Evolutionary conservation across 2,888 invertebrate genomes (phyloP).

Genomic region (Oligia fasciuncula): DNA sequence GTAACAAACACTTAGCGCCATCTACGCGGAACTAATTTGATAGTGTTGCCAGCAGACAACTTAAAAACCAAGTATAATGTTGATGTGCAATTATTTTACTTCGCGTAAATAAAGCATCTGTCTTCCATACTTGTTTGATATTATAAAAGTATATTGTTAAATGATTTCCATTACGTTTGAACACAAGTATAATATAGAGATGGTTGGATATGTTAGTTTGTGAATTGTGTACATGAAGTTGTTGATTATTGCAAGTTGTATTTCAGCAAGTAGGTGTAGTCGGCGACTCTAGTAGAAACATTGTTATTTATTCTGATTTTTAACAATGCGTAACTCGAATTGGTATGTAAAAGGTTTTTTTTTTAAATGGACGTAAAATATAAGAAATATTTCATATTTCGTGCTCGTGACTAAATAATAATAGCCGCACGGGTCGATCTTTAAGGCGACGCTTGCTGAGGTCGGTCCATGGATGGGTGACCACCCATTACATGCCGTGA

Average conservation of each 20-base stretch:
- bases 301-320: constrained; percentile 16
- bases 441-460: too few species aligned
- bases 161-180: constrained; percentile 35
- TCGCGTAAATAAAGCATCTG: constrained; percentile 53
- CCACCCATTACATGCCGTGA: too few species aligned
- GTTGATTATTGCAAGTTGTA: constrained; percentile 62
- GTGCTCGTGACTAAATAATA: too few species aligned
- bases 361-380: not conserved
- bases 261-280: constrained; percentile 42
- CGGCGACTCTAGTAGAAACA: constrained; percentile 45
- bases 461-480: too few species aligned
- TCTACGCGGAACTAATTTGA: too few species aligned
- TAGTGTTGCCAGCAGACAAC: too few species aligned
- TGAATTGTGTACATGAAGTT: constrained; percentile 49
- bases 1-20: too few species aligned
- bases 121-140: constrained; percentile 52
- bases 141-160: constrained; percentile 44
- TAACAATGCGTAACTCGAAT: constrained; percentile 30
- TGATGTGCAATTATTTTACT: constrained; percentile 3
- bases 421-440: too few species aligned
- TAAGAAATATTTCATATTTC: too few species aligned
- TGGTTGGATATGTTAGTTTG: constrained; percentile 23
- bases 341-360: not conserved
- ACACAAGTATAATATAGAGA: constrained; percentile 41
- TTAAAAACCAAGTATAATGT: too few species aligned